These are phyloP conservation scores for Euspilapteryx auroguttella DNA, from an alignment of 2,888 invertebrate genomes.

Conservation along the genomic window DNA sequence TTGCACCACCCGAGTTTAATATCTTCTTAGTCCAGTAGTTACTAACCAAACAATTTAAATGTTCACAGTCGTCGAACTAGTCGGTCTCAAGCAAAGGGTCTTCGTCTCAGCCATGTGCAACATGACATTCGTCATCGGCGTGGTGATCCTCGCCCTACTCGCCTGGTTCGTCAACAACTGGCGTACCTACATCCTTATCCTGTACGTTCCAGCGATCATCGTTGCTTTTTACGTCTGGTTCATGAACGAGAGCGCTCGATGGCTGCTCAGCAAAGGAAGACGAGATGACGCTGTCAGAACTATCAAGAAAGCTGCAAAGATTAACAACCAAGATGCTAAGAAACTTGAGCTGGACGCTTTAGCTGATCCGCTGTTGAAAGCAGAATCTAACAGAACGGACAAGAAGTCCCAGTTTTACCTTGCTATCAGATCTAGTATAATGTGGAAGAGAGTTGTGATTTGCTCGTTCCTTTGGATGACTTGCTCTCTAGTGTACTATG, in stretches of 20 bases:
- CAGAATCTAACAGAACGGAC: constrained; percentile 25
- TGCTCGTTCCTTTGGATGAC: constrained; percentile 80
- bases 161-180: constrained; percentile 76
- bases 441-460: constrained; percentile 62
- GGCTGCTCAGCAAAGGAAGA: constrained; percentile 74
- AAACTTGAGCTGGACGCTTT: constrained; percentile 43
- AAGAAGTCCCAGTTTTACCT: constrained; percentile 43
- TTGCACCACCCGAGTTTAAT: no score
- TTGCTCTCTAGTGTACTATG: constrained; percentile 79
- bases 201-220: constrained; percentile 71
- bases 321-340: constrained; percentile 61
- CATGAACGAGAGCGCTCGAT: constrained; percentile 76
- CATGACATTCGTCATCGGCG: constrained; percentile 76
- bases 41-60: no score
- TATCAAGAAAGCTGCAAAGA: constrained; percentile 64
- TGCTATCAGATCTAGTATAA: constrained; percentile 56
- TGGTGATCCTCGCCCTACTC: constrained; percentile 68
- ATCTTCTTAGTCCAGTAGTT: no score
- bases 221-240: constrained; percentile 72
- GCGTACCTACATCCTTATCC: constrained; percentile 67
- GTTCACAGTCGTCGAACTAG: constrained; percentile 73
- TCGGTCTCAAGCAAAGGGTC: constrained; percentile 74
- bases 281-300: constrained; percentile 66
- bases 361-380: constrained; percentile 35
- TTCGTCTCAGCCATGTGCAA: constrained; percentile 74